Percentiles rank a stretch among this genome's conserved stretches.
phyloP scores from a whole-genome alignment of 2,113 vertebrate species.

The Neodontobutis hainanensis region DNA sequence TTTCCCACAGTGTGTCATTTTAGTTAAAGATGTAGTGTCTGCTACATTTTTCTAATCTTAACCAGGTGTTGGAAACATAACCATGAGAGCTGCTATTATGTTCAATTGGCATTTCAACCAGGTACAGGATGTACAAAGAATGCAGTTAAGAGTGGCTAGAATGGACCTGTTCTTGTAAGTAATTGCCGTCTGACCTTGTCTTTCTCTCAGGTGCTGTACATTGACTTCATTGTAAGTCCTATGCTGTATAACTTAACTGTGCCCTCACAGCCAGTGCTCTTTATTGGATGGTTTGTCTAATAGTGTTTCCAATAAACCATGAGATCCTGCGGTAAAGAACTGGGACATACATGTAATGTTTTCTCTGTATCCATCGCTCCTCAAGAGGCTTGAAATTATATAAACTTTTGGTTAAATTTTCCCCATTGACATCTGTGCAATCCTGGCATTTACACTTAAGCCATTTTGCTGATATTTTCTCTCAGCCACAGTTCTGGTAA shows the following conservation, averaged over 20 bases:
- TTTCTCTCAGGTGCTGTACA: too few relatives aligned
- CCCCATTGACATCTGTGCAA: conserved; percentile 29
- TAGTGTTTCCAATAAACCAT: not conserved
- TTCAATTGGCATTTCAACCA: too few relatives aligned
- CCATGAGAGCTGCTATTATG: too few relatives aligned
- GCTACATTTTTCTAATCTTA: too few relatives aligned
- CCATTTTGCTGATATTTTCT: conserved; percentile 60
- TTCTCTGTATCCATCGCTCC: conserved; percentile 11
- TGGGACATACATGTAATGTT: not conserved
- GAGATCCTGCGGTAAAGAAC: not conserved
- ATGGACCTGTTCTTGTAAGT: not conserved
- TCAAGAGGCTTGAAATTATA: conserved; percentile 35
- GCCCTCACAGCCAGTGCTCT: not conserved
- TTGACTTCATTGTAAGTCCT: not conserved
- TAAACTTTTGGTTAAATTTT: conserved; percentile 50
- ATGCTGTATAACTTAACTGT: not conserved
- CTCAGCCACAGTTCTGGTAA: conserved; percentile 22
- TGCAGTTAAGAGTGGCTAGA: too few relatives aligned
- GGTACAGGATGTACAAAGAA: too few relatives aligned
- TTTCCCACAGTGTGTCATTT: too few relatives aligned
- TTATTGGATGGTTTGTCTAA: not conserved
- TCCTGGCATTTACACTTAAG: conserved; percentile 49
- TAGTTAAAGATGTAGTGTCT: too few relatives aligned
- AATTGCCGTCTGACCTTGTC: not conserved
- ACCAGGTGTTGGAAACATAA: too few relatives aligned